These are phyloP conservation scores for Rhynchotus rufescens DNA, from an alignment of 2,797 vertebrate genomes.

Conservation along the genomic window DNA sequence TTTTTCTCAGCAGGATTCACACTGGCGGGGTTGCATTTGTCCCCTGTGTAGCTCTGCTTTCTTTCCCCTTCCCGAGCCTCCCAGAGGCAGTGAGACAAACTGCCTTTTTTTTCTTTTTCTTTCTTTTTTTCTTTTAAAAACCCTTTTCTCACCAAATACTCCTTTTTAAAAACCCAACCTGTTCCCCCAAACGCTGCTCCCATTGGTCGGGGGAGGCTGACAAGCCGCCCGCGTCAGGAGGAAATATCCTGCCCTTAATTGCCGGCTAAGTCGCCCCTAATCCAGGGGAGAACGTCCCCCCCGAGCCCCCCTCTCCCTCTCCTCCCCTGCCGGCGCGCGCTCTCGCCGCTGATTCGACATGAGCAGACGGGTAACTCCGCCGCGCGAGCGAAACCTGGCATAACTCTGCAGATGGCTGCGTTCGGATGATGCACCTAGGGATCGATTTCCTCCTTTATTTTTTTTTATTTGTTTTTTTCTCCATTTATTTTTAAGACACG, in stretches of 20 bases:
- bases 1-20: not conserved
- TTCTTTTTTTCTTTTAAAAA: too few species aligned
- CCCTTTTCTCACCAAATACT: not conserved
- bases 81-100: not conserved
- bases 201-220: constrained; percentile 78
- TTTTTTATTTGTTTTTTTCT: constrained; percentile 33
- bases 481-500: constrained; percentile 69
- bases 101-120: too few species aligned
- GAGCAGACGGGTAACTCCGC: constrained; percentile 81
- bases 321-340: not conserved
- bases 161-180: constrained; percentile 73
- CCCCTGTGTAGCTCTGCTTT: constrained; percentile 46
- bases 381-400: constrained; percentile 79
- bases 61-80: not conserved
- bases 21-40: constrained; percentile 5
- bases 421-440: constrained; percentile 81
- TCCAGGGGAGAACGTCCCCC: constrained; percentile 76
- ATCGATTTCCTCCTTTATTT: not conserved
- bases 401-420: constrained; percentile 84
- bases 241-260: constrained; percentile 92
- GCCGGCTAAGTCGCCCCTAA: constrained; percentile 91
- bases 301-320: constrained; percentile 32
- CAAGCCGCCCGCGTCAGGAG: constrained; percentile 81
- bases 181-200: constrained; percentile 52
- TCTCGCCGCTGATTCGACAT: constrained; percentile 81